Percentiles rank a stretch among this genome's conserved stretches.
These are phyloP conservation scores for Drosophila tripunctata DNA, from an alignment of 2,888 invertebrate genomes.

Conservation along the genomic window DNA sequence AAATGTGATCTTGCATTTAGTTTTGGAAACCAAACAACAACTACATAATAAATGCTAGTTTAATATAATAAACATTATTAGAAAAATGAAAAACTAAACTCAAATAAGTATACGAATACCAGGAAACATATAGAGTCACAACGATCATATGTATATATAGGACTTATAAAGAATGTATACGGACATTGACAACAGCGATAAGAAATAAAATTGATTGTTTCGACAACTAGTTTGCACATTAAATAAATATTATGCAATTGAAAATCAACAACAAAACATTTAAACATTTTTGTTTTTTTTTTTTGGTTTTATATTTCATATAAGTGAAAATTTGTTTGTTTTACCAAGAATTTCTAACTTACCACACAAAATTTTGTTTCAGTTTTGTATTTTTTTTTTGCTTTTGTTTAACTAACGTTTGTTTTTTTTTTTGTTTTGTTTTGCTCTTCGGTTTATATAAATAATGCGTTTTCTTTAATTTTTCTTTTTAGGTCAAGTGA, in stretches of 20 bases:
- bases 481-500: conserved; percentile 64
- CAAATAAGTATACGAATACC: conserved; percentile 14
- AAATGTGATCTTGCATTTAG: conserved; percentile 19
- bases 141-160: conserved; percentile 20
- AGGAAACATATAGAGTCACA: conserved; percentile 41
- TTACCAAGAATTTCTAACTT: conserved; percentile 83
- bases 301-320: conserved; percentile 28
- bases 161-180: conserved; percentile 19
- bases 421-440: conserved; percentile 64
- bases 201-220: conserved; percentile 54
- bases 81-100: conserved; percentile 19
- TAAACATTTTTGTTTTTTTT: conserved; percentile 41
- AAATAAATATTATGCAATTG: conserved; percentile 65
- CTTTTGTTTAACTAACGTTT: conserved; percentile 67
- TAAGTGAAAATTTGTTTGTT: conserved; percentile 49
- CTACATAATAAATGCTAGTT: conserved; percentile 28
- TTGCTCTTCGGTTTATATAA: conserved; percentile 72
- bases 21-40: conserved; percentile 15
- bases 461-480: conserved; percentile 66
- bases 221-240: conserved; percentile 61
- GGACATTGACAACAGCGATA: conserved; percentile 63
- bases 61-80: conserved; percentile 1
- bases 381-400: no score
- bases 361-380: conserved; percentile 84
- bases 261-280: conserved; percentile 67